phyloP scores from a whole-genome alignment of 1,140 invertebrate species.

The Drosophila pachea region DNA sequence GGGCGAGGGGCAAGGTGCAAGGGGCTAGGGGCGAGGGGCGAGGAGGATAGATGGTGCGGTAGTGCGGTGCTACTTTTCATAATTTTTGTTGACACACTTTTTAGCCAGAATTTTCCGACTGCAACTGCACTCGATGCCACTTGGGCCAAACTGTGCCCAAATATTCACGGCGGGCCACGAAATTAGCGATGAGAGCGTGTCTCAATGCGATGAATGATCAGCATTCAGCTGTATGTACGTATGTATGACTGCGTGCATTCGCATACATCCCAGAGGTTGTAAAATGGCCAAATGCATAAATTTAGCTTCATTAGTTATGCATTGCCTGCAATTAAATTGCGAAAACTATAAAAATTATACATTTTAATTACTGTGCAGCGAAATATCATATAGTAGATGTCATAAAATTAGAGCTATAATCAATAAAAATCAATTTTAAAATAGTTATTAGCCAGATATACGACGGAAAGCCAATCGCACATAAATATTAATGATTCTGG shows the following conservation, averaged over 20 bases:
- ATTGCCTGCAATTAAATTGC: constrained; percentile 4
- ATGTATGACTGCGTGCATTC: background rate
- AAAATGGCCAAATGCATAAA: background rate
- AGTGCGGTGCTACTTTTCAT: constrained; percentile 20
- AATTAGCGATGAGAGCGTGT: constrained; percentile 13
- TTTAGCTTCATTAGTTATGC: constrained; percentile 4
- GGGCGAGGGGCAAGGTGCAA: background rate
- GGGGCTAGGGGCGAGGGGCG: background rate
- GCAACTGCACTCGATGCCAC: constrained; percentile 13
- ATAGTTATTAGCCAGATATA: background rate
- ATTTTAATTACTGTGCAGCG: constrained; percentile 1
- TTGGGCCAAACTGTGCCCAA: constrained; percentile 9
- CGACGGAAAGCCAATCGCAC: background rate
- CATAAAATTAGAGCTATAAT: constrained; percentile 18
- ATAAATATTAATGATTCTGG: constrained; percentile 12
- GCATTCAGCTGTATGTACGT: background rate
- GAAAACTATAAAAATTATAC: constrained; percentile 2
- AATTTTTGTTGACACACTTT: constrained; percentile 44
- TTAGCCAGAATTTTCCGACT: constrained; percentile 18
- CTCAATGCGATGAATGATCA: constrained; percentile 3
- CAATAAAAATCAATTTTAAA: constrained; percentile 8
- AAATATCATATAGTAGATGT: background rate
- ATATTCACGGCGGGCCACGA: constrained; percentile 1
- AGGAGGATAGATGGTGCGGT: background rate
- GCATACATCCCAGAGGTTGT: background rate